Evolutionary conservation across 2,113 vertebrate genomes (phyloP).

Genomic region (Chaetodon trifascialis): DNA sequence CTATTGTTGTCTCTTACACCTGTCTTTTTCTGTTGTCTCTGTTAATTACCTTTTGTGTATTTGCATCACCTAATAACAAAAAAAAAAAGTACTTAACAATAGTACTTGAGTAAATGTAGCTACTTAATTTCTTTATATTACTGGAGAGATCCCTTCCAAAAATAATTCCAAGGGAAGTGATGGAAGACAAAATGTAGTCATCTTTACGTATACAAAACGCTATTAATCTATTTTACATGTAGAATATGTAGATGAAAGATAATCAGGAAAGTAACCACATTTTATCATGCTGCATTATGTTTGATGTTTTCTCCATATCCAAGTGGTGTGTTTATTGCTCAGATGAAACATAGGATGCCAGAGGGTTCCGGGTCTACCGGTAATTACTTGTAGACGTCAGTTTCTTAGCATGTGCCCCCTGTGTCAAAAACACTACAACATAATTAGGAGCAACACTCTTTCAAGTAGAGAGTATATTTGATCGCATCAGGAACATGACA

Average conservation of each 20-base stretch:
- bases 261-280: not conserved
- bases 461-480: slow-evolving; percentile 23
- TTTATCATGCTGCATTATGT: not conserved
- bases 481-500: slow-evolving; percentile 40
- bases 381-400: slow-evolving; percentile 9
- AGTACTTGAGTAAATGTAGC: not conserved
- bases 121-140: not conserved
- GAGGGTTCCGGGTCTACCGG: not conserved
- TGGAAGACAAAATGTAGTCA: not conserved
- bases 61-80: too few species aligned
- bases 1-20: too few species aligned
- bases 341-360: slow-evolving; percentile 1
- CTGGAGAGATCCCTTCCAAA: not conserved
- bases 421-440: slow-evolving; percentile 10
- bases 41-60: too few species aligned
- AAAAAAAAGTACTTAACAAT: too few species aligned
- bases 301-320: not conserved
- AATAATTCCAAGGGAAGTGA: not conserved
- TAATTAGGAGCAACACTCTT: slow-evolving; percentile 31
- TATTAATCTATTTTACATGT: not conserved
- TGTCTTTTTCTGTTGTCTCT: too few species aligned
- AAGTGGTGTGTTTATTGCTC: not conserved
- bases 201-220: not conserved
- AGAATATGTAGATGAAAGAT: not conserved
- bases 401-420: slow-evolving; percentile 11